Percentiles rank a stretch among this genome's conserved stretches.
These are phyloP conservation scores for Caracal caracal DNA, from an alignment of 2,113 vertebrate species.

Conservation along the genomic window DNA sequence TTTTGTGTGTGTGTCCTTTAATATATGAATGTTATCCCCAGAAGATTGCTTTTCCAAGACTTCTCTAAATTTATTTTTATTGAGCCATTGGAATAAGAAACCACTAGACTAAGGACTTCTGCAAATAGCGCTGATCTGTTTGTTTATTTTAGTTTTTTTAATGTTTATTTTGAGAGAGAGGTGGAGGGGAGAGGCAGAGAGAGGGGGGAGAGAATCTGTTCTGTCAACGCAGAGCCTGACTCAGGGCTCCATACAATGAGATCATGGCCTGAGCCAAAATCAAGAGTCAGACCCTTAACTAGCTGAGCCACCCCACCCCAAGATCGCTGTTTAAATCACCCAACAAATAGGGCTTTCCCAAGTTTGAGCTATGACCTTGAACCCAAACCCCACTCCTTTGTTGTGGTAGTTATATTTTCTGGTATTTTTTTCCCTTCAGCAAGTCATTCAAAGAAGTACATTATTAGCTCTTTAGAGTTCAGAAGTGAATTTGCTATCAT, in stretches of 20 bases:
- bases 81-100: neutral
- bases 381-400: neutral
- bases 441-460: neutral
- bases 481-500: neutral
- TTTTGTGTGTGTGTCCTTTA: neutral
- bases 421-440: neutral
- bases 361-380: neutral
- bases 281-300: too few species aligned
- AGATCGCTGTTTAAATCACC: neutral
- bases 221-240: too few species aligned
- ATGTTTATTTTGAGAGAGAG: too few species aligned
- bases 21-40: neutral
- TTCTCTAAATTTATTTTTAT: slow-evolving; percentile 28
- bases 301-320: too few species aligned
- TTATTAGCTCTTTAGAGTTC: neutral
- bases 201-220: too few species aligned
- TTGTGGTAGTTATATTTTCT: neutral
- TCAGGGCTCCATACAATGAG: too few species aligned
- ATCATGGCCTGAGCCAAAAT: too few species aligned
- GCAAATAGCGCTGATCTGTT: neutral
- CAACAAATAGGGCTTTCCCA: neutral
- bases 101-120: neutral
- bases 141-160: too few species aligned
- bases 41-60: slow-evolving; percentile 8
- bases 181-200: too few species aligned